phyloP scores from a whole-genome alignment of 2,797 vertebrate species.

The Leucoraja ocellata region DNA sequence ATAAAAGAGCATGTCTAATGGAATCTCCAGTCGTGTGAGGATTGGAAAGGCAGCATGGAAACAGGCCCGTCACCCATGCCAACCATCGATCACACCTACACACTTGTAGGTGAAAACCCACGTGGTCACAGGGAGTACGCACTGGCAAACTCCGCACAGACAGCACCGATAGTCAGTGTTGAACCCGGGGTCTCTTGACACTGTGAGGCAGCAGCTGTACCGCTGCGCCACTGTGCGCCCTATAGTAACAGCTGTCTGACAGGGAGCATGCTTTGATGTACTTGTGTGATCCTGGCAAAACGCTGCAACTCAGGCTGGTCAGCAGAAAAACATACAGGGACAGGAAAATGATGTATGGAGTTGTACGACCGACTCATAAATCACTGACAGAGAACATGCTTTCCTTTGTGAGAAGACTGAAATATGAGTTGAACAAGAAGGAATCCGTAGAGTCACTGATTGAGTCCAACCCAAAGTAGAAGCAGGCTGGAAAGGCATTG shows the following conservation, averaged over 20 bases:
- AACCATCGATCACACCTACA: too few species aligned
- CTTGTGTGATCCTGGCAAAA: background rate
- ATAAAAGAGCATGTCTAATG: constrained; percentile 13
- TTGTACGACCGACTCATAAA: background rate
- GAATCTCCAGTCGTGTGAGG: background rate
- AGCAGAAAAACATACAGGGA: background rate
- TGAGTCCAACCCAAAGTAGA: background rate
- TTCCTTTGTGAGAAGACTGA: background rate
- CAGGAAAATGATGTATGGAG: background rate
- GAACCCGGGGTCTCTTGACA: too few species aligned
- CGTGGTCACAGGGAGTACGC: too few species aligned
- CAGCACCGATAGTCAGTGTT: too few species aligned
- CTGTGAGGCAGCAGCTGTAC: too few species aligned
- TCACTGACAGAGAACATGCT: background rate
- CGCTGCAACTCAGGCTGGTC: background rate
- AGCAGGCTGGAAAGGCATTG: background rate
- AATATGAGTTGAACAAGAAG: background rate
- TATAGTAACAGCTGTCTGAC: background rate
- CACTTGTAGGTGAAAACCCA: too few species aligned
- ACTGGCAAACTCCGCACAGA: too few species aligned
- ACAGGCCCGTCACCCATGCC: too few species aligned
- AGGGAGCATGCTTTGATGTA: background rate
- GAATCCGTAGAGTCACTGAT: background rate
- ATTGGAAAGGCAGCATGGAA: too few species aligned
- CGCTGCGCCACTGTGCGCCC: too few species aligned